Evolutionary conservation across 2,113 vertebrate genomes (phyloP).

Genomic region (Laterallus jamaicensis): DNA sequence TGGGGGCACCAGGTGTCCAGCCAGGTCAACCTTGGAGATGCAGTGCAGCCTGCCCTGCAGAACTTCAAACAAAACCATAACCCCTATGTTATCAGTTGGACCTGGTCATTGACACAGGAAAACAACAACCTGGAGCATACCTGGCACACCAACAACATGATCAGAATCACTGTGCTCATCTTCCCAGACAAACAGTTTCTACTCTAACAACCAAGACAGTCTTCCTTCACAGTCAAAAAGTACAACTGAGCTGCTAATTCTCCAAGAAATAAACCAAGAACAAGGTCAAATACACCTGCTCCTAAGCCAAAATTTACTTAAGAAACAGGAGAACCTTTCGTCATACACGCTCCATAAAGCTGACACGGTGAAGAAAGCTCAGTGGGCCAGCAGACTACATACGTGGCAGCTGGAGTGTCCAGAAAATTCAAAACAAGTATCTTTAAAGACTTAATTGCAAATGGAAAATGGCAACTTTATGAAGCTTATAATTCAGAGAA

Average conservation of each 20-base stretch:
- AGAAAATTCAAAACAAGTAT: slow-evolving; percentile 15
- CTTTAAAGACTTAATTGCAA: background rate
- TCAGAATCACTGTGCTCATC: background rate
- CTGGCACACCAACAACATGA: background rate
- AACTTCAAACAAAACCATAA: background rate
- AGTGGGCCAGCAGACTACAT: background rate
- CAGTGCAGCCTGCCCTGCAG: background rate
- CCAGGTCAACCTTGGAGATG: background rate
- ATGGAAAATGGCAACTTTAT: background rate
- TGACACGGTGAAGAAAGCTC: background rate
- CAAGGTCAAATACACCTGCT: background rate
- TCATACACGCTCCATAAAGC: background rate
- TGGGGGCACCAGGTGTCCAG: no score
- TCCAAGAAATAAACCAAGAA: background rate
- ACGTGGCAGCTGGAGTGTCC: background rate
- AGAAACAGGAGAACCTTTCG: background rate
- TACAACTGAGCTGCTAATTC: background rate
- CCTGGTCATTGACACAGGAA: background rate
- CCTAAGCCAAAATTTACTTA: background rate
- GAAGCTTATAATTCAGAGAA: slow-evolving; percentile 24
- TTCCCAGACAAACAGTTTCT: background rate
- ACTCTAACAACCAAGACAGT: background rate
- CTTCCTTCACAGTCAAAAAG: background rate
- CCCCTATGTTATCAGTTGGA: background rate
- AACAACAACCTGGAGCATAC: background rate